Percentiles rank a stretch among this genome's conserved stretches.
phyloP scores from a whole-genome alignment of 2,797 vertebrate species.

The Syngnathus rostellatus region DNA sequence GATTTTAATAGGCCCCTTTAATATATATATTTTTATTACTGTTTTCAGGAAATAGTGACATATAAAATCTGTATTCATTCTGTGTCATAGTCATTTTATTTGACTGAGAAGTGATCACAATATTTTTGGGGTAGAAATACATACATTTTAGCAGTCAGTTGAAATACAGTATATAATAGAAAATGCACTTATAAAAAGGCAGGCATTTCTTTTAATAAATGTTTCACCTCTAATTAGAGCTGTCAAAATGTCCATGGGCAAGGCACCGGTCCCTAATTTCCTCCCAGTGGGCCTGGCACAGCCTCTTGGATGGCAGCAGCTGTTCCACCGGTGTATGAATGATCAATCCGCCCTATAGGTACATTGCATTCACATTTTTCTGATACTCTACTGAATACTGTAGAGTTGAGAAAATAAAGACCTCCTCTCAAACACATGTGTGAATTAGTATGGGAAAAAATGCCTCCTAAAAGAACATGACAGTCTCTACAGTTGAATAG shows the following conservation, averaged over 20 bases:
- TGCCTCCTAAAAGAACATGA: too few species aligned
- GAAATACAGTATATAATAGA: too few species aligned
- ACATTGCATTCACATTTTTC: too few species aligned
- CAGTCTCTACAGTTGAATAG: too few species aligned
- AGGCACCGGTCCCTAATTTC: not conserved
- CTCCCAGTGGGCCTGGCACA: not conserved
- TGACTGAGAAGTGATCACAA: too few species aligned
- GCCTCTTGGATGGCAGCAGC: not conserved
- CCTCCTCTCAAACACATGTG: not conserved
- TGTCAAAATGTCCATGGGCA: not conserved
- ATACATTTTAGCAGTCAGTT: too few species aligned
- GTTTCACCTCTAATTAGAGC: too few species aligned
- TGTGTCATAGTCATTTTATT: not conserved
- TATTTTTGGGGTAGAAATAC: too few species aligned
- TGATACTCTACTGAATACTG: not conserved
- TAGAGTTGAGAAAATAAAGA: not conserved
- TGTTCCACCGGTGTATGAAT: not conserved
- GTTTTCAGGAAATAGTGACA: not conserved
- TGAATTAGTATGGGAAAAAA: too few species aligned
- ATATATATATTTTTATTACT: not conserved
- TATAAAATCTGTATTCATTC: not conserved
- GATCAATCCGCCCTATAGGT: too few species aligned
- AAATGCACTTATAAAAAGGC: not conserved
- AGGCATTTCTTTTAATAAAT: not conserved
- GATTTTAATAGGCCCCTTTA: not conserved